Percentiles rank a stretch among this genome's conserved stretches.
phyloP scores from a whole-genome alignment of 1,140 invertebrate species.

The Drosophila tristis region DNA sequence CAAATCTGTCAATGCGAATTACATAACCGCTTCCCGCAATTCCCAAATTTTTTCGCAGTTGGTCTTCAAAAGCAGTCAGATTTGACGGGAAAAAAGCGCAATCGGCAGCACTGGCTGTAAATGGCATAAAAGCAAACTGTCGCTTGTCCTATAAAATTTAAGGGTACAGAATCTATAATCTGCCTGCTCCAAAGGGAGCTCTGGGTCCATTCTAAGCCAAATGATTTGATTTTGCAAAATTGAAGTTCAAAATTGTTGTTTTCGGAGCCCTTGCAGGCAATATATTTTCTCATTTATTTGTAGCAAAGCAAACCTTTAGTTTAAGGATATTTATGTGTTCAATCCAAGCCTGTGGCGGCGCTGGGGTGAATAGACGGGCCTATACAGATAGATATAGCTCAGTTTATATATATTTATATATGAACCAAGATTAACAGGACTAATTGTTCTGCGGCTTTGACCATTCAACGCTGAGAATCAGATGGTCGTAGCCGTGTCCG shows the following conservation, averaged over 20 bases:
- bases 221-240: too few relatives aligned
- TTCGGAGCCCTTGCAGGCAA: conserved; percentile 21
- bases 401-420: not conserved
- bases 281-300: conserved; percentile 46
- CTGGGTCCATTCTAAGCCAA: too few relatives aligned
- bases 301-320: conserved; percentile 72
- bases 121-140: too few relatives aligned
- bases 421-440: conserved; percentile 14
- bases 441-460: conserved; percentile 91
- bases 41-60: too few relatives aligned
- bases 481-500: conserved; percentile 98
- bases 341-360: conserved; percentile 39
- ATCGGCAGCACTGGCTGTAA: too few relatives aligned
- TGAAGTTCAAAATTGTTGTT: not conserved
- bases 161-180: too few relatives aligned
- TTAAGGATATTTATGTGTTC: conserved; percentile 50
- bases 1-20: too few relatives aligned
- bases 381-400: conserved; percentile 17
- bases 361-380: conserved; percentile 16
- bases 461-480: conserved; percentile 99
- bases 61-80: too few relatives aligned
- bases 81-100: too few relatives aligned
- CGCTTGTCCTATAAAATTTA: too few relatives aligned
- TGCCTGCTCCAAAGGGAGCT: too few relatives aligned
- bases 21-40: too few relatives aligned